phyloP scores from a whole-genome alignment of 2,113 vertebrate genomes.

The Macheiramphus alcinus region DNA sequence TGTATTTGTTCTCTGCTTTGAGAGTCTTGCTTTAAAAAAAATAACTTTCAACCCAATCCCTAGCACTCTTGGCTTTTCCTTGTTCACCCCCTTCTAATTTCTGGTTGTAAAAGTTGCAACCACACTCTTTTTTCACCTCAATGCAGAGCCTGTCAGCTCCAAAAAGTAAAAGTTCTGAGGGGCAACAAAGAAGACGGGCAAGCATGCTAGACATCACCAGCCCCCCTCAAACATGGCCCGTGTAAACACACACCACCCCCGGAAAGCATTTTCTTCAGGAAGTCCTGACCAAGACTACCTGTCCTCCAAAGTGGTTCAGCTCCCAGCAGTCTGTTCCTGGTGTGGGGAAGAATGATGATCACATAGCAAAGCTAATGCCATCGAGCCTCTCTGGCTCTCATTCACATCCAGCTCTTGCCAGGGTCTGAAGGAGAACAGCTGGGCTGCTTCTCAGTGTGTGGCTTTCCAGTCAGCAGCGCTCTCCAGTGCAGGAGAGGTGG shows the following conservation, averaged over 20 bases:
- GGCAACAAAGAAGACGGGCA: neutral
- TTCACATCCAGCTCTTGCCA: neutral
- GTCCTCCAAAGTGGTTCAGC: neutral
- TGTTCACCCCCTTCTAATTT: neutral
- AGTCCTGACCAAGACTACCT: neutral
- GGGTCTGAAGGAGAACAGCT: neutral
- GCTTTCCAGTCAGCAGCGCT: neutral
- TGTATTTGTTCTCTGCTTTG: neutral
- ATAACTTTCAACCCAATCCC: neutral
- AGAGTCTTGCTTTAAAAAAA: neutral
- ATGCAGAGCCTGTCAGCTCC: neutral
- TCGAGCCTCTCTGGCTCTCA: neutral
- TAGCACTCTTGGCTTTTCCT: neutral
- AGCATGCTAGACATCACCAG: neutral
- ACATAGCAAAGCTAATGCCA: neutral
- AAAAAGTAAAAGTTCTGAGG: neutral
- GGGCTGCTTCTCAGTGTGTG: neutral
- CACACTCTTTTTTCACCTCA: neutral
- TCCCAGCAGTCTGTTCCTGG: neutral
- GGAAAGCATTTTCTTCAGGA: neutral
- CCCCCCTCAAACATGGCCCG: neutral
- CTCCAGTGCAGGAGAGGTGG: neutral
- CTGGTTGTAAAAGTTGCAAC: neutral
- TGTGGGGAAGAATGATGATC: neutral
- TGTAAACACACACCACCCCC: neutral